Evolutionary conservation across 2,113 vertebrate genomes (phyloP).

Genomic region (Daubentonia madagascariensis): DNA sequence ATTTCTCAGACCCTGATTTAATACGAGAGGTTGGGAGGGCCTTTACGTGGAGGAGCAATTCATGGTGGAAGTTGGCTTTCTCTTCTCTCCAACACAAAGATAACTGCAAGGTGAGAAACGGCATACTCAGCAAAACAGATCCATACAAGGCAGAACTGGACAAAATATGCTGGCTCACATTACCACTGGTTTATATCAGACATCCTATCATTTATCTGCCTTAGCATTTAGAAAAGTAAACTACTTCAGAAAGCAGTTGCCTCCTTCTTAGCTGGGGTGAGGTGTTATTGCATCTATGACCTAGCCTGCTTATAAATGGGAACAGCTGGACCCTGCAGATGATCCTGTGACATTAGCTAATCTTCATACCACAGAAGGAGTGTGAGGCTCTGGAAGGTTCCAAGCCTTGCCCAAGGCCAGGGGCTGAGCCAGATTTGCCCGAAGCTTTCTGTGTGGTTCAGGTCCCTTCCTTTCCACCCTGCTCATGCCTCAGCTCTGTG

Average conservation of each 20-base stretch:
- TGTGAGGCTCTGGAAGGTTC: not conserved
- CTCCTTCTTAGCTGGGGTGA: not conserved
- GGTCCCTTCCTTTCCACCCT: not conserved
- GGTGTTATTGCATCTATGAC: not conserved
- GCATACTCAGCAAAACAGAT: not conserved
- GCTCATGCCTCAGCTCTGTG: not conserved
- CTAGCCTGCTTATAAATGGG: accelerated
- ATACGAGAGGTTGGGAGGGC: accelerated
- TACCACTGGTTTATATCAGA: not conserved
- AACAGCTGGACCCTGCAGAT: not conserved
- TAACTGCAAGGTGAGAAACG: not conserved
- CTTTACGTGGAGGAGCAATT: not conserved
- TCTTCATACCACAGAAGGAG: not conserved
- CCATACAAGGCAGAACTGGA: accelerated
- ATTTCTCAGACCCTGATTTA: not conserved
- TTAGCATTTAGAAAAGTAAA: not conserved
- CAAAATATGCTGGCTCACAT: accelerated
- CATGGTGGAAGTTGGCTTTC: accelerated
- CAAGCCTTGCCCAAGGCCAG: not conserved
- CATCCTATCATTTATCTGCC: not conserved
- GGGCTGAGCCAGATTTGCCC: not conserved
- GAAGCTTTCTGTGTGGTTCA: accelerated
- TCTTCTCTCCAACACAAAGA: not conserved
- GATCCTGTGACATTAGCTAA: not conserved
- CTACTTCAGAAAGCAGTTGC: not conserved